These are phyloP conservation scores for Platyrinchus mystaceus DNA, from an alignment of 2,797 vertebrate genomes.

Conservation along the genomic window DNA sequence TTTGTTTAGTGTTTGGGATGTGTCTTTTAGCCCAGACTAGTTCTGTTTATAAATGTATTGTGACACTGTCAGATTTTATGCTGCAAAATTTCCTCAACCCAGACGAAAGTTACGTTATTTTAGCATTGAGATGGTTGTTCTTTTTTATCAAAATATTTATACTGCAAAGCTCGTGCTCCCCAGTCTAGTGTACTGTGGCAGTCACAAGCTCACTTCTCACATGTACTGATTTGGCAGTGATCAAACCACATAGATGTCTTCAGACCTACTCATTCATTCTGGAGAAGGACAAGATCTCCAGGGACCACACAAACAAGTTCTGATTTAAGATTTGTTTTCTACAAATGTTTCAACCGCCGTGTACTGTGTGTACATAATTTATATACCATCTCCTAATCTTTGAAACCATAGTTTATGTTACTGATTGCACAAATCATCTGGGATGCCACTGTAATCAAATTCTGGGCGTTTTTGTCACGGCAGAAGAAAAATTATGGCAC, in stretches of 20 bases:
- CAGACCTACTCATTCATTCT: not conserved
- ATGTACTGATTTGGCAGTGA: not conserved
- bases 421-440: not conserved
- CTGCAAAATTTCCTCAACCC: not conserved
- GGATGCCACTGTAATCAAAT: not conserved
- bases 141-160: slow-evolving; percentile 10
- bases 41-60: not conserved
- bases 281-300: not conserved
- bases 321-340: slow-evolving; percentile 44
- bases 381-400: not conserved
- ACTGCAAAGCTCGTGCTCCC: not conserved
- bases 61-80: not conserved
- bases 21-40: not conserved
- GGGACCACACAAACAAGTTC: not conserved
- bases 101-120: not conserved
- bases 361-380: not conserved
- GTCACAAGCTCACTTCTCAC: not conserved
- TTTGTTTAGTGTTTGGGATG: not conserved
- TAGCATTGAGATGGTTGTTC: not conserved
- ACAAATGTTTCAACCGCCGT: not conserved
- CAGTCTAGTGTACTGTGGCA: not conserved
- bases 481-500: not conserved
- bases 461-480: not conserved
- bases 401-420: not conserved
- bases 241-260: not conserved